Conservation (phyloP, 2,888 invertebrate genomes). For the Stenodera caucasica region DNA sequence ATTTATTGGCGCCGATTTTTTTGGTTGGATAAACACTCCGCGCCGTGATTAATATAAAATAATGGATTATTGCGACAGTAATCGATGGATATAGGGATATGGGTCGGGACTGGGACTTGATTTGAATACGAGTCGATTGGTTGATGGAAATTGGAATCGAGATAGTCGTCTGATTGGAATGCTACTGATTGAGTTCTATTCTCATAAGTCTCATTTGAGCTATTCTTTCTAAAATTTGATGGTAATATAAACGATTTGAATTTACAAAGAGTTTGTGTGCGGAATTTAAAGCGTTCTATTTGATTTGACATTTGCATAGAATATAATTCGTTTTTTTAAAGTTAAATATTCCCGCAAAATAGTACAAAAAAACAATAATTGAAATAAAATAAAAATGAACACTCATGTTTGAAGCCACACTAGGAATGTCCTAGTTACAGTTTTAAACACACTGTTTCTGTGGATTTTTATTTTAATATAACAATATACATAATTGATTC, state of each 20-base stretch:
- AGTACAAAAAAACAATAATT: constrained; percentile 1
- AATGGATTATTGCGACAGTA: no score
- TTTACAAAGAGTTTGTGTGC: neutral
- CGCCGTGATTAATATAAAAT: no score
- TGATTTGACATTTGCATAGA: neutral
- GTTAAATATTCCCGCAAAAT: neutral
- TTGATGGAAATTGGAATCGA: no score
- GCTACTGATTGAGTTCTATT: no score
- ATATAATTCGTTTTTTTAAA: neutral
- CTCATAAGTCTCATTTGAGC: no score
- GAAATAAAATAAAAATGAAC: no score
- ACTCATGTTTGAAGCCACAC: constrained; percentile 8
- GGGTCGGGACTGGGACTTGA: no score
- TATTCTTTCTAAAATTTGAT: neutral
- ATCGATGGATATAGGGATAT: no score
- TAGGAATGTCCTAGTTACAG: neutral
- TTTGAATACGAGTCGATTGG: no score
- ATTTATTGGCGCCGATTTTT: no score
- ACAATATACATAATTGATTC: constrained; percentile 14
- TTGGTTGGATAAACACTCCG: no score
- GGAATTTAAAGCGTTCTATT: neutral
- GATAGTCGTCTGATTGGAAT: no score
- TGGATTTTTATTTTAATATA: neutral
- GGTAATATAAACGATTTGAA: neutral
- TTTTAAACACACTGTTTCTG: neutral